phyloP scores from a whole-genome alignment of 2,113 vertebrate species.

The Glaucidium brasilianum region DNA sequence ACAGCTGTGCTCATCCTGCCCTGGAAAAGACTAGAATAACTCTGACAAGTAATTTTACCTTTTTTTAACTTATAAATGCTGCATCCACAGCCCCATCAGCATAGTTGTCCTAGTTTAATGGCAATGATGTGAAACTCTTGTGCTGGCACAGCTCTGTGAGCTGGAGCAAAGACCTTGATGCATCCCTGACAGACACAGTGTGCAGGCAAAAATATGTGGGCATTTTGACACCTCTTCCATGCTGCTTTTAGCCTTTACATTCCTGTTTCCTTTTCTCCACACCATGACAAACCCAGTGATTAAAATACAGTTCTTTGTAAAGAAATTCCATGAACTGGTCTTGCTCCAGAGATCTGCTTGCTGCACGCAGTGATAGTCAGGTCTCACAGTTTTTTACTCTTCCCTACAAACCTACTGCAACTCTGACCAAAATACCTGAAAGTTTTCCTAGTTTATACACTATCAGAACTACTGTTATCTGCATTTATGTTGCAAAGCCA shows the following conservation, averaged over 20 bases:
- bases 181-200: rapidly evolving
- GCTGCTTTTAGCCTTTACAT: neutral
- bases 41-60: neutral
- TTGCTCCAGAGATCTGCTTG: neutral
- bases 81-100: neutral
- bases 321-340: neutral
- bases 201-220: neutral
- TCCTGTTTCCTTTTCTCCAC: neutral
- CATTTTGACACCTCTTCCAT: neutral
- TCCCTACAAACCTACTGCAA: neutral
- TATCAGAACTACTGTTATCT: neutral
- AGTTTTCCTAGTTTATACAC: neutral
- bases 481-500: neutral
- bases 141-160: neutral
- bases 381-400: neutral
- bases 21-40: neutral
- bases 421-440: neutral
- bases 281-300: neutral
- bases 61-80: neutral
- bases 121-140: neutral
- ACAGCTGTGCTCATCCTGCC: neutral
- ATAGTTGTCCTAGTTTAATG: neutral
- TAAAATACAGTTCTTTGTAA: neutral
- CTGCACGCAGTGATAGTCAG: neutral
- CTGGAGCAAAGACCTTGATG: neutral